These are phyloP conservation scores for Choristoneura fumiferana DNA, from an alignment of 1,140 invertebrate genomes.

Conservation along the genomic window DNA sequence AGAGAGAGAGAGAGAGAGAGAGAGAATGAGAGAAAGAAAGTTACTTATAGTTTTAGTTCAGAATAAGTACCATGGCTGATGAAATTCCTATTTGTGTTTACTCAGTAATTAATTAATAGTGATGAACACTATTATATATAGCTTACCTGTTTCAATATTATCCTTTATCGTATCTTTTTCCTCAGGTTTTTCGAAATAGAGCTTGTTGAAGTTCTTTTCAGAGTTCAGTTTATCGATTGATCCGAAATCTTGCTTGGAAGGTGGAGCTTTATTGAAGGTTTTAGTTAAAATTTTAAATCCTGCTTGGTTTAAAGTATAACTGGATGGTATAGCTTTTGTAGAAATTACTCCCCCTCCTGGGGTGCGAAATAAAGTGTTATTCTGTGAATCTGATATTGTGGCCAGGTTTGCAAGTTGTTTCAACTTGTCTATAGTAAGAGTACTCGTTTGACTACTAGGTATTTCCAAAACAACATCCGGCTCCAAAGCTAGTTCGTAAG, in stretches of 20 bases:
- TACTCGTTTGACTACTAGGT: slow-evolving; percentile 63
- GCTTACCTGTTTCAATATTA: slow-evolving; percentile 31
- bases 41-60: no score
- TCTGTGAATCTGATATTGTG: slow-evolving; percentile 72
- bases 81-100: no score
- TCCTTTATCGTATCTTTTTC: slow-evolving; percentile 39
- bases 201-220: slow-evolving; percentile 58
- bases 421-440: slow-evolving; percentile 69
- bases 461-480: slow-evolving; percentile 70
- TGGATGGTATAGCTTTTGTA: slow-evolving; percentile 79
- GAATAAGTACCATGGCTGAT: no score
- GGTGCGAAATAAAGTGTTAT: slow-evolving; percentile 68
- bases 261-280: slow-evolving; percentile 80
- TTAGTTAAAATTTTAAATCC: slow-evolving; percentile 84
- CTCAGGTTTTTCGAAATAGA: slow-evolving; percentile 44
- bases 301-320: slow-evolving; percentile 80
- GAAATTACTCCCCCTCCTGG: slow-evolving; percentile 75
- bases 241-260: slow-evolving; percentile 69
- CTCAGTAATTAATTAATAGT: no score
- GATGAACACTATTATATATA: no score
- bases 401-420: slow-evolving; percentile 76
- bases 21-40: no score
- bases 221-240: slow-evolving; percentile 44
- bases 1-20: no score
- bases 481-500: slow-evolving; percentile 65